Percentiles rank a stretch among this genome's conserved stretches.
These are phyloP conservation scores for Dicentrarchus labrax DNA, from an alignment of 2,113 vertebrate species.

Conservation along the genomic window DNA sequence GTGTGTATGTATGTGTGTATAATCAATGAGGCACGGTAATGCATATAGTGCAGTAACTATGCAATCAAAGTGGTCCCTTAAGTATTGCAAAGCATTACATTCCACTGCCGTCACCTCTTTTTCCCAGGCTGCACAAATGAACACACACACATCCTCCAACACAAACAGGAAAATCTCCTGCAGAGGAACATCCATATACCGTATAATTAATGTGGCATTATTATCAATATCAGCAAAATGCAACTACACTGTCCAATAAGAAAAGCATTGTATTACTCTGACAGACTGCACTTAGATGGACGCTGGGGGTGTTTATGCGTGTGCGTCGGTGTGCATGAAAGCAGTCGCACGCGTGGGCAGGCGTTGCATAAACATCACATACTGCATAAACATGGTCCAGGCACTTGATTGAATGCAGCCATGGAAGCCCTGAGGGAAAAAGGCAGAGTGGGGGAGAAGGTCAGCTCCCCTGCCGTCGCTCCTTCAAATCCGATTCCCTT, in stretches of 20 bases:
- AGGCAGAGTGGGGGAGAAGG: constrained; percentile 67
- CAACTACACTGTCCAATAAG: neutral
- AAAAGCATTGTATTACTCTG: constrained; percentile 4
- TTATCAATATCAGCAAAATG: constrained; percentile 46
- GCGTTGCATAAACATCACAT: constrained; percentile 76
- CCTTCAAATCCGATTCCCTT: constrained; percentile 72
- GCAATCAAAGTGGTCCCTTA: constrained; percentile 38
- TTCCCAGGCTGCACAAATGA: constrained; percentile 10
- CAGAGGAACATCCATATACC: constrained; percentile 14
- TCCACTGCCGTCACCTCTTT: constrained; percentile 18
- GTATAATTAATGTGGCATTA: constrained; percentile 27
- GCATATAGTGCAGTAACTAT: constrained; percentile 44
- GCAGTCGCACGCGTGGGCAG: constrained; percentile 68
- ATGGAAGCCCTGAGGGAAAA: constrained; percentile 53
- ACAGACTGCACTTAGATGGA: constrained; percentile 40
- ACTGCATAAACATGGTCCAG: constrained; percentile 71
- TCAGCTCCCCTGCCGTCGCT: constrained; percentile 69
- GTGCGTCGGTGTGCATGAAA: constrained; percentile 56
- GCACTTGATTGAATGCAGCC: constrained; percentile 78
- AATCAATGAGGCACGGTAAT: constrained; percentile 29
- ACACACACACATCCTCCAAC: constrained; percentile 12
- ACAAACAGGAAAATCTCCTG: constrained; percentile 22
- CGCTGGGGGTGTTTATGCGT: constrained; percentile 59
- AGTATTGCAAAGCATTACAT: constrained; percentile 32
- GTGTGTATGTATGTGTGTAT: constrained; percentile 13